Conservation (phyloP, 2,888 invertebrate genomes). For the Caenorhabditis plicata region DNA sequence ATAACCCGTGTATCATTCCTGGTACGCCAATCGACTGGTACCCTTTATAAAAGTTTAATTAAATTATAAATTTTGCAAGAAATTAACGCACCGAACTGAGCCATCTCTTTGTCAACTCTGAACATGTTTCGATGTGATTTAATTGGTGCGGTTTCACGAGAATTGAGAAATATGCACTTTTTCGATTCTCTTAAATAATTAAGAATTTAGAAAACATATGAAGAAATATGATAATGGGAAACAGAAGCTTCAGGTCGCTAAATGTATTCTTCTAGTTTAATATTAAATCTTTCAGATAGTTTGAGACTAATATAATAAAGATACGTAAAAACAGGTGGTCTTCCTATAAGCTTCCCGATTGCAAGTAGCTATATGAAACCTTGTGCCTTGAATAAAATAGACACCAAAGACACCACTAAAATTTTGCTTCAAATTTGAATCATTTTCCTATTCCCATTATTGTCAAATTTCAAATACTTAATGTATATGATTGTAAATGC, state of each 20-base stretch:
- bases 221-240: neutral
- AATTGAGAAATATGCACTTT: slow-evolving; percentile 65
- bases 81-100: slow-evolving; percentile 6
- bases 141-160: slow-evolving; percentile 68
- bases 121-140: slow-evolving; percentile 69
- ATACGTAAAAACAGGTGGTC: too few species aligned
- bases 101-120: slow-evolving; percentile 26
- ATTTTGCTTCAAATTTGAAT: too few species aligned
- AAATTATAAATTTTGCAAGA: slow-evolving; percentile 1
- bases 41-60: too few species aligned
- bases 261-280: too few species aligned
- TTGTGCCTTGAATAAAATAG: too few species aligned
- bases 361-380: too few species aligned
- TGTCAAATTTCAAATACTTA: too few species aligned
- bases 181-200: slow-evolving; percentile 26
- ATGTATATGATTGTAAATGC: slow-evolving; percentile 82
- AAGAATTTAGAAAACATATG: neutral
- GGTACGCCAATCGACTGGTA: slow-evolving; percentile 53
- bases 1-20: slow-evolving; percentile 60
- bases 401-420: too few species aligned
- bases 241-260: neutral
- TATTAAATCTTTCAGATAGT: too few species aligned
- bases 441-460: too few species aligned
- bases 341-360: too few species aligned
- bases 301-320: too few species aligned